Conservation (phyloP, 2,888 invertebrate species). For the Caenorhabditis becei region DNA sequence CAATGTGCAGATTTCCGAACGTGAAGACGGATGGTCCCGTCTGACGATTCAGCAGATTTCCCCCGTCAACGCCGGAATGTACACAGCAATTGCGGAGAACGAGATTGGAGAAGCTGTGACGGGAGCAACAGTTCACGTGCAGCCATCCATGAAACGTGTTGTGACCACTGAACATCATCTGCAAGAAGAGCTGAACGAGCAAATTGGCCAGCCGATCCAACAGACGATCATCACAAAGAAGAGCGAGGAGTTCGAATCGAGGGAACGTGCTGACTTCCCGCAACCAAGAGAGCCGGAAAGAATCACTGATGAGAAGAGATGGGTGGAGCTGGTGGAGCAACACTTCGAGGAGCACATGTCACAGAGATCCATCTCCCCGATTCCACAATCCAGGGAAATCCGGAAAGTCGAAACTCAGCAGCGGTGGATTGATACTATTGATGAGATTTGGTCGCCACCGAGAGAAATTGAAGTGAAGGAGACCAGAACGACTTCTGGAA, state of each 20-base stretch:
- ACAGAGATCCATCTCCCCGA: conserved; percentile 66
- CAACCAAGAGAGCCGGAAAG: conserved; percentile 53
- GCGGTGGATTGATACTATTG: conserved; percentile 68
- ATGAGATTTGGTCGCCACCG: conserved; percentile 62
- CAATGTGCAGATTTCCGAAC: conserved; percentile 64
- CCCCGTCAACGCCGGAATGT: conserved; percentile 84
- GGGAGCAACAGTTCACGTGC: conserved; percentile 87
- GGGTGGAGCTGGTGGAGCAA: conserved; percentile 66
- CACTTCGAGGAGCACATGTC: conserved; percentile 68
- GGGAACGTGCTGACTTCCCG: conserved; percentile 48
- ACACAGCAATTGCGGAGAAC: conserved; percentile 91
- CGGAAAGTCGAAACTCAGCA: conserved; percentile 62
- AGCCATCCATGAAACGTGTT: conserved; percentile 44
- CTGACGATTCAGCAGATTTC: conserved; percentile 71
- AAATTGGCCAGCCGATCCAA: conserved; percentile 54
- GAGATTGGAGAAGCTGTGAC: conserved; percentile 93
- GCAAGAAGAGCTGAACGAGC: conserved; percentile 58
- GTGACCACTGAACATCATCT: conserved; percentile 58
- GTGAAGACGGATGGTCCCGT: conserved; percentile 80
- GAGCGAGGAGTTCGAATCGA: conserved; percentile 36
- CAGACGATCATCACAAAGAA: conserved; percentile 53
- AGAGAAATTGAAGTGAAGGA: conserved; percentile 54
- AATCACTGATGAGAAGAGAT: conserved; percentile 63
- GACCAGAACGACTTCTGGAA: conserved; percentile 48
- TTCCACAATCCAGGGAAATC: conserved; percentile 59